Conservation (phyloP, 2,113 vertebrate species). For the Sula dactylatra region DNA sequence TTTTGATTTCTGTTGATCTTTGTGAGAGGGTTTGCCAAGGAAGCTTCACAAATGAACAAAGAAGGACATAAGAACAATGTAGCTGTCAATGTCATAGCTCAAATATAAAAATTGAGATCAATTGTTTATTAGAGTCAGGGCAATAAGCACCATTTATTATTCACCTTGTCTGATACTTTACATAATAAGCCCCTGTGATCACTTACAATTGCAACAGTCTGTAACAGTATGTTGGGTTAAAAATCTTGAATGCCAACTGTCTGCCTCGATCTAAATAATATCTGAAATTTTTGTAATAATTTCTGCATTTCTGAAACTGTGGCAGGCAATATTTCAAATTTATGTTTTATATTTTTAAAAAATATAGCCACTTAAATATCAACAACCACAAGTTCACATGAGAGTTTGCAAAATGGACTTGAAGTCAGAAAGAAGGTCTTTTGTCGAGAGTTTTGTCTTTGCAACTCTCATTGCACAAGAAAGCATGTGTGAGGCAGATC, state of each 20-base stretch:
- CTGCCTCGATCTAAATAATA: background rate
- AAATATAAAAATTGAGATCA: background rate
- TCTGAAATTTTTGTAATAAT: background rate
- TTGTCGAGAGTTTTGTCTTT: background rate
- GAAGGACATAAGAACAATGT: background rate
- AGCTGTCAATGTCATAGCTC: background rate
- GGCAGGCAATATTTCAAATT: background rate
- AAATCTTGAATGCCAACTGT: background rate
- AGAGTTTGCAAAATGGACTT: background rate
- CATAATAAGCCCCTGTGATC: accelerated
- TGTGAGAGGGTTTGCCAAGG: background rate
- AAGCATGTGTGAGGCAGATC: background rate
- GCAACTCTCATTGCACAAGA: background rate
- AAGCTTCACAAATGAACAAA: background rate
- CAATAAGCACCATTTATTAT: background rate
- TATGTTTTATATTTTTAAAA: background rate
- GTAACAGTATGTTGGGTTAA: background rate
- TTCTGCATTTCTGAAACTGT: background rate
- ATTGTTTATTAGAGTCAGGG: background rate
- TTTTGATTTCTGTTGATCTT: background rate
- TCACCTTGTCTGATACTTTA: background rate
- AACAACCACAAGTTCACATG: background rate
- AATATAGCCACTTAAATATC: background rate
- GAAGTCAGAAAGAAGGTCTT: background rate
- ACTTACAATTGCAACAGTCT: background rate